Conservation (phyloP, 2,888 invertebrate genomes). For the Drosophila eohydei region DNA sequence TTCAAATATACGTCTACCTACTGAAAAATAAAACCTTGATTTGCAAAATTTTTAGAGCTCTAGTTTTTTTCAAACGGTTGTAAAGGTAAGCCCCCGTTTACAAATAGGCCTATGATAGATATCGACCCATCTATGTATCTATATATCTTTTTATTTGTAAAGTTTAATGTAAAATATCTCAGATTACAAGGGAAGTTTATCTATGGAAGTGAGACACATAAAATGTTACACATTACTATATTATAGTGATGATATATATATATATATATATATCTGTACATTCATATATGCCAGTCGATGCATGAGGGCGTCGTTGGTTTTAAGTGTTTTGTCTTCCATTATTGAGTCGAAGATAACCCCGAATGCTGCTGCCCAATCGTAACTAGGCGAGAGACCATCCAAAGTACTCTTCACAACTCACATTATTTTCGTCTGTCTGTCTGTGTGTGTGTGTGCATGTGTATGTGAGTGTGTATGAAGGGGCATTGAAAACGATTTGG, state of each 20-base stretch:
- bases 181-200: background rate
- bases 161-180: background rate
- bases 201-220: background rate
- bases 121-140: background rate
- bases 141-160: background rate
- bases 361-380: conserved; percentile 30
- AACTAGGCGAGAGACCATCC: conserved; percentile 22
- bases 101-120: background rate
- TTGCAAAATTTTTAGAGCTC: background rate
- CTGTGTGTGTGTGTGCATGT: conserved; percentile 2
- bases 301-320: conserved; percentile 10
- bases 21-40: no score
- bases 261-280: background rate
- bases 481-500: conserved; percentile 28
- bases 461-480: conserved; percentile 14
- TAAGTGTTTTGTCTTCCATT: conserved; percentile 4
- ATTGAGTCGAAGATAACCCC: conserved; percentile 49
- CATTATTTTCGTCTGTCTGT: conserved; percentile 5
- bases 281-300: background rate
- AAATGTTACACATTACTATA: background rate
- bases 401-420: conserved; percentile 14
- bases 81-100: background rate
- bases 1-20: no score
- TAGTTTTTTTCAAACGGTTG: background rate
- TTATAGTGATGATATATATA: conserved; percentile 4